Evolutionary conservation across 2,888 invertebrate genomes (phyloP).

Genomic region (Drosophila meridionalis): DNA sequence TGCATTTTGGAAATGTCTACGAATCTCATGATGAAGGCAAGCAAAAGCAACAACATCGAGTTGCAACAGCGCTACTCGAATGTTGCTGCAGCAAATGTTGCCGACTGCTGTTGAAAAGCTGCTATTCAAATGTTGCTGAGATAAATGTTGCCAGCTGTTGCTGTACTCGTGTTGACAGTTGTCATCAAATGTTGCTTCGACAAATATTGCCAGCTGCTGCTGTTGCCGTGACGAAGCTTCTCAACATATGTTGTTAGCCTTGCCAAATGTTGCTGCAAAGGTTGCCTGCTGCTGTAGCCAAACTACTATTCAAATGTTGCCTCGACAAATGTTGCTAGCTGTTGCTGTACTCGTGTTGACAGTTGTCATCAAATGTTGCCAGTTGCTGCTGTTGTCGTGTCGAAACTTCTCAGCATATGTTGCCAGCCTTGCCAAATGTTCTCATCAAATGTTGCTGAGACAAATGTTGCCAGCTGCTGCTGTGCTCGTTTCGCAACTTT

Average conservation of each 20-base stretch:
- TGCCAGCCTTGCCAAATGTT: neutral
- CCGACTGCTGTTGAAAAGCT: neutral
- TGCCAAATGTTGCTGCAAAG: neutral
- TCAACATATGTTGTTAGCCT: neutral
- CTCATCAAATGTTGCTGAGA: no score
- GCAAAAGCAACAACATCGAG: conserved; percentile 85
- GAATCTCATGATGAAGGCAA: conserved; percentile 85
- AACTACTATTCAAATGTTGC: neutral
- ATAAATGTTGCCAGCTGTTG: neutral
- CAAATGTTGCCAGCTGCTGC: neutral
- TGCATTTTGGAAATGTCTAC: conserved; percentile 84
- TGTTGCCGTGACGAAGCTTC: neutral
- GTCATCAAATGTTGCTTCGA: neutral
- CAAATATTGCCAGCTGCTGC: neutral
- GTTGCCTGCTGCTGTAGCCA: neutral
- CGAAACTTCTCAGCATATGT: neutral
- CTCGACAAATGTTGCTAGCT: neutral
- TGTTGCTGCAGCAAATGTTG: conserved; percentile 66
- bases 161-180: neutral
- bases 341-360: neutral
- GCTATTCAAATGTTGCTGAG: neutral
- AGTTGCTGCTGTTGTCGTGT: neutral
- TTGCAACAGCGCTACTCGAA: conserved; percentile 60
- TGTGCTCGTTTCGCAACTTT: neutral
- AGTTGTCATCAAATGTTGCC: neutral